A percentile compares a stretch with the other conserved stretches of the same genome.
These are phyloP conservation scores for Spinibarbus caldwelli DNA, from an alignment of 2,797 vertebrate genomes.

Conservation along the genomic window DNA sequence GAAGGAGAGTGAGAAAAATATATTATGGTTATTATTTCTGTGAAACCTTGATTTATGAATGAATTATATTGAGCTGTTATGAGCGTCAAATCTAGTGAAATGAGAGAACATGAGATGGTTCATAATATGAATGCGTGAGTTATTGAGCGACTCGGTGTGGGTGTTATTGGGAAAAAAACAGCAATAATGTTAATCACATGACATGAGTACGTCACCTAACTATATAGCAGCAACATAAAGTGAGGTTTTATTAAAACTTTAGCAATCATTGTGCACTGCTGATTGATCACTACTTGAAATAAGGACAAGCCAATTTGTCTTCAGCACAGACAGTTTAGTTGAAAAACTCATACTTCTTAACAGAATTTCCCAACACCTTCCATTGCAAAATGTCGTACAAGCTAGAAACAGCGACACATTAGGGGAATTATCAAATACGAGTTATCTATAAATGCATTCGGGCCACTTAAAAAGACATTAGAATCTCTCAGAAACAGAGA, in stretches of 20 bases:
- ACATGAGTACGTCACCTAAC: conserved; percentile 24
- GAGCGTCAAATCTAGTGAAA: conserved; percentile 33
- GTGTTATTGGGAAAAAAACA: conserved; percentile 11
- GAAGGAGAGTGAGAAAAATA: conserved; percentile 1
- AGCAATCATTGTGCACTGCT: conserved; percentile 4
- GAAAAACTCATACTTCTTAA: conserved; percentile 18
- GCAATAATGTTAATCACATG: conserved; percentile 39
- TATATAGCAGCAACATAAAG: conserved; percentile 10
- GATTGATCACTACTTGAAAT: conserved; percentile 31
- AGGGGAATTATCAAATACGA: conserved; percentile 37
- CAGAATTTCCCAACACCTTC: neutral
- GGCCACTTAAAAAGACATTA: conserved; percentile 40
- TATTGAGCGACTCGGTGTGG: conserved; percentile 24
- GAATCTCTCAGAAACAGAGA: conserved; percentile 34
- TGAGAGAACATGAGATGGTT: conserved; percentile 20
- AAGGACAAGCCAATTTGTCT: conserved; percentile 12
- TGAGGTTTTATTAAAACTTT: conserved; percentile 35
- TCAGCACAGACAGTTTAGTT: neutral
- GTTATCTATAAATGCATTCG: conserved; percentile 22
- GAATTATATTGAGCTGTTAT: conserved; percentile 34
- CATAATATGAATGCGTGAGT: conserved; percentile 40
- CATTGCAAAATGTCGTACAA: conserved; percentile 21
- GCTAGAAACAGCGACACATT: conserved; percentile 25
- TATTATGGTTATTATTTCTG: conserved; percentile 14
- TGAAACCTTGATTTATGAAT: conserved; percentile 21